Evolutionary conservation across 2,113 vertebrate genomes (phyloP).

Genomic region (Chloroceryle aenea): DNA sequence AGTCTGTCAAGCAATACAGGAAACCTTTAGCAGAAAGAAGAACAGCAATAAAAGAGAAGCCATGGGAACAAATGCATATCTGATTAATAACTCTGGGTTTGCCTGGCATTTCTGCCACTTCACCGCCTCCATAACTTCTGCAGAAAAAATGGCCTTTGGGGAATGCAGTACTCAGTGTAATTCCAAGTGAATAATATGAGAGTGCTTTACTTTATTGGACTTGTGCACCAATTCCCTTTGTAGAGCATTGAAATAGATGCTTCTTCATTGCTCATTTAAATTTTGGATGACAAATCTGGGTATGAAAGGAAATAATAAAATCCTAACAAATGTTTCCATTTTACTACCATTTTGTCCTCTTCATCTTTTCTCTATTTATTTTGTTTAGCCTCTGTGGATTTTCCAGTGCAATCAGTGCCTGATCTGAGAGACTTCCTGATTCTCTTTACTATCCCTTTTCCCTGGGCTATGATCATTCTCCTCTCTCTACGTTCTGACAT

Average conservation of each 20-base stretch:
- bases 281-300: not conserved
- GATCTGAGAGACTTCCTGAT: not conserved
- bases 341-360: not conserved
- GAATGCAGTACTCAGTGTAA: not conserved
- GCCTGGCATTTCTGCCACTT: conserved; percentile 8
- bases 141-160: not conserved
- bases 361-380: conserved; percentile 31
- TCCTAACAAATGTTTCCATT: conserved; percentile 18
- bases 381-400: conserved; percentile 7
- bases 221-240: not conserved
- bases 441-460: conserved; percentile 13
- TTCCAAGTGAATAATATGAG: not conserved
- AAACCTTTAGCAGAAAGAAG: conserved; percentile 70
- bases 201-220: conserved; percentile 24
- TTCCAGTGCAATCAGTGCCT: not conserved
- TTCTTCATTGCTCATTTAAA: not conserved
- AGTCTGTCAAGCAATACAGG: conserved; percentile 74
- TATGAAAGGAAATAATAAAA: conserved; percentile 38
- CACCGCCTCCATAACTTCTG: not conserved
- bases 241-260: not conserved
- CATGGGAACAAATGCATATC: not conserved
- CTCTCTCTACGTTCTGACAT: not conserved
- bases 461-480: conserved; percentile 9
- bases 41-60: not conserved
- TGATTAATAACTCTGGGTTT: not conserved